A percentile compares a stretch with the other conserved stretches of the same genome.
Evolutionary conservation across 2,888 invertebrate species (phyloP).

Genomic region (Orchestes rusci): DNA sequence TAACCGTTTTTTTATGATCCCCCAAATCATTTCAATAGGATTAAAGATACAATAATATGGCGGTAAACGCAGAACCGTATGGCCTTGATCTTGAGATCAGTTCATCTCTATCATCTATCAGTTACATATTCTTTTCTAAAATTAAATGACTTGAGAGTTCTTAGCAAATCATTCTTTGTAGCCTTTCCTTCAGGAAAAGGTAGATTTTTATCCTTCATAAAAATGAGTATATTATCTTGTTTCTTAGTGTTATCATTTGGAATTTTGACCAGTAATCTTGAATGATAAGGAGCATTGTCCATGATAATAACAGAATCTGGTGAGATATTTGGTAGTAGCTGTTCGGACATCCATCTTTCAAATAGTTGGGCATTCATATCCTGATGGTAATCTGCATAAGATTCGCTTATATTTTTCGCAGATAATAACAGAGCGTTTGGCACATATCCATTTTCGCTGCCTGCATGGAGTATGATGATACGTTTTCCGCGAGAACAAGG

Average conservation of each 20-base stretch:
- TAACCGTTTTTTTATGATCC: constrained; percentile 1
- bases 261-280: background rate
- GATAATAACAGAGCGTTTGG: constrained; percentile 19
- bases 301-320: constrained; percentile 24
- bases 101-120: too few species aligned
- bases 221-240: background rate
- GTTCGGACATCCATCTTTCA: constrained; percentile 20
- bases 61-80: too few species aligned
- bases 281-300: constrained; percentile 20
- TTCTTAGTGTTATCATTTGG: background rate
- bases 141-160: too few species aligned
- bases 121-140: too few species aligned
- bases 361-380: constrained; percentile 23
- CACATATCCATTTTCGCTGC: constrained; percentile 24
- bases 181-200: background rate
- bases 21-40: constrained; percentile 2
- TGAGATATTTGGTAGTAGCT: constrained; percentile 15
- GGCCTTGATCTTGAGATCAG: too few species aligned
- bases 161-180: too few species aligned
- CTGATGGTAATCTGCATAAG: constrained; percentile 23
- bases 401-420: constrained; percentile 20
- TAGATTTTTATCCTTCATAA: constrained; percentile 2
- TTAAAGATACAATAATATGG: too few species aligned
- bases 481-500: constrained; percentile 23
- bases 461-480: constrained; percentile 26